Conservation (phyloP, 1,140 invertebrate species). For the Trinorchestia longiramus region DNA sequence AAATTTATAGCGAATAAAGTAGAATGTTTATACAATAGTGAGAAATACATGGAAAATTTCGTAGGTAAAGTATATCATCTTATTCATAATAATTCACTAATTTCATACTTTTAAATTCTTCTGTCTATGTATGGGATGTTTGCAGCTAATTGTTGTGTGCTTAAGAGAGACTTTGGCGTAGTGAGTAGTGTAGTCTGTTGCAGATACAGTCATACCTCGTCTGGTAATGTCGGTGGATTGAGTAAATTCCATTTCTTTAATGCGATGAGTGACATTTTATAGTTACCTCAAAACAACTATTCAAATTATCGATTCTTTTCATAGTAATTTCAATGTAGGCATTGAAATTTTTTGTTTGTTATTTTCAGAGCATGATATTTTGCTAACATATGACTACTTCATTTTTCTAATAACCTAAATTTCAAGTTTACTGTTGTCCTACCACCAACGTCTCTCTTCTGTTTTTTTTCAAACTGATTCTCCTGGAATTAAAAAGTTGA, state of each 20-base stretch:
- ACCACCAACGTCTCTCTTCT: slow-evolving; percentile 45
- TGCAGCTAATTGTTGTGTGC: background rate
- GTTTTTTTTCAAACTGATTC: background rate
- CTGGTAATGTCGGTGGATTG: background rate
- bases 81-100: background rate
- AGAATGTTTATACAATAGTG: too few species aligned
- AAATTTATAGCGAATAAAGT: too few species aligned
- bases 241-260: background rate
- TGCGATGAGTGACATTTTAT: background rate
- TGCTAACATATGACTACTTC: background rate
- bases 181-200: background rate
- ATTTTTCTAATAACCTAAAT: background rate
- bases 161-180: background rate
- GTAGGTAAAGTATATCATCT: too few species aligned
- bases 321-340: background rate
- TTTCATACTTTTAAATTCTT: background rate
- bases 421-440: background rate
- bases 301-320: background rate
- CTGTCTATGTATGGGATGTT: background rate
- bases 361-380: background rate
- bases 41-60: too few species aligned
- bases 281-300: background rate
- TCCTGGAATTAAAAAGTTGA: background rate
- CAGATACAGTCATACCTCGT: background rate
- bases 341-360: background rate